These are phyloP conservation scores for Paracentrotus lividus DNA, from an alignment of 53 echinoderm and acorn worm species.

Conservation along the genomic window DNA sequence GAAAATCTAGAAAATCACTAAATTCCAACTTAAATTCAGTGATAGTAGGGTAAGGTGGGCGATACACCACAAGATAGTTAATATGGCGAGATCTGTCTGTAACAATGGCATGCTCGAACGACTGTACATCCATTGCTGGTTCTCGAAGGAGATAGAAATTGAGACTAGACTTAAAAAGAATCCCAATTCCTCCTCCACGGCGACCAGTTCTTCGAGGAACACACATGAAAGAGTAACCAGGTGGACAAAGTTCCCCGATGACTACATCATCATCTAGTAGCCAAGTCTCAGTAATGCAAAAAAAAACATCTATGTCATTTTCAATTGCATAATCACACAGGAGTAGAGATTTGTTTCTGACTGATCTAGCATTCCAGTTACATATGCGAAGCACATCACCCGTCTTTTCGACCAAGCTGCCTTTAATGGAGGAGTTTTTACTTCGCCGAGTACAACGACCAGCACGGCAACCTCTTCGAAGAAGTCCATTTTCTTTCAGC, in stretches of 20 bases:
- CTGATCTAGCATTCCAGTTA: neutral
- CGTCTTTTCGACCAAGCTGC: neutral
- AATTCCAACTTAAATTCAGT: too few species aligned
- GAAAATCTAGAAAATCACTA: too few species aligned
- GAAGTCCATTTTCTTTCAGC: neutral
- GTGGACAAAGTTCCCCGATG: neutral
- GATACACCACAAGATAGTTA: too few species aligned
- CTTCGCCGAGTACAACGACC: too few species aligned
- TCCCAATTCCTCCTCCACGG: too few species aligned
- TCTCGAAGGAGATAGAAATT: too few species aligned
- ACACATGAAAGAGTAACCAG: neutral
- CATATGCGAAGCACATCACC: neutral
- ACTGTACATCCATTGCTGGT: neutral
- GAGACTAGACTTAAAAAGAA: too few species aligned
- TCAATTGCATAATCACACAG: neutral
- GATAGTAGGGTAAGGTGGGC: too few species aligned
- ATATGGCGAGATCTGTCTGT: too few species aligned
- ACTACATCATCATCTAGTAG: neutral
- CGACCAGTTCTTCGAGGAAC: neutral
- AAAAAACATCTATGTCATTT: neutral
- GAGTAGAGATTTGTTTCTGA: neutral
- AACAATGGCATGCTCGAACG: too few species aligned
- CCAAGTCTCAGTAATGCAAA: neutral
- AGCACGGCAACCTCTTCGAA: neutral
- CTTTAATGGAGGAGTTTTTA: neutral